phyloP scores from a whole-genome alignment of 2,888 invertebrate species.

The Epirrhoe tristata region DNA sequence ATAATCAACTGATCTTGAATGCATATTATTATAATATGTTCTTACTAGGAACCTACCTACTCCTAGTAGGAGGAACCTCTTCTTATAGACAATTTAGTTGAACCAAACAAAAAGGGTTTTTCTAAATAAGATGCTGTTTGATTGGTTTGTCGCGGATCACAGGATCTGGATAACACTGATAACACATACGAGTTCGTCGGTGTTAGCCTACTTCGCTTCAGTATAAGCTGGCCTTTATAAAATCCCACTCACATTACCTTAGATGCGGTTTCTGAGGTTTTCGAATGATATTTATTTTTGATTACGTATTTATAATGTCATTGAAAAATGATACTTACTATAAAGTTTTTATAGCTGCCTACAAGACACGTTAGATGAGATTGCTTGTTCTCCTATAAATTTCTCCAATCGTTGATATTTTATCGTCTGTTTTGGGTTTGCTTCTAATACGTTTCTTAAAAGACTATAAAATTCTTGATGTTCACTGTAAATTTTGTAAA shows the following conservation, averaged over 20 bases:
- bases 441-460: constrained; percentile 30
- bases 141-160: no score
- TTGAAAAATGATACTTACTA: constrained; percentile 57
- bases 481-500: constrained; percentile 32
- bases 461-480: constrained; percentile 29
- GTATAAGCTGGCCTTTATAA: constrained; percentile 15
- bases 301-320: constrained; percentile 61
- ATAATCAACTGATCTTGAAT: no score
- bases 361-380: constrained; percentile 28
- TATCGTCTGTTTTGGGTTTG: constrained; percentile 38
- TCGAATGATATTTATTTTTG: constrained; percentile 57
- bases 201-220: background rate
- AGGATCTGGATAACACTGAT: no score
- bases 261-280: constrained; percentile 54
- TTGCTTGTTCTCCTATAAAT: constrained; percentile 31
- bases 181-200: background rate
- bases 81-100: no score
- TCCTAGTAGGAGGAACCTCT: no score
- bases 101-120: no score
- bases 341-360: constrained; percentile 34
- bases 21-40: no score
- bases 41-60: no score
- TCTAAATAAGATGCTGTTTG: no score
- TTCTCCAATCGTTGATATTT: constrained; percentile 37
- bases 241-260: constrained; percentile 53